Evolutionary conservation across 2,888 invertebrate species (phyloP), one percentile per base, ranked within the genome.

Genomic region (Timandra comae): DNA sequence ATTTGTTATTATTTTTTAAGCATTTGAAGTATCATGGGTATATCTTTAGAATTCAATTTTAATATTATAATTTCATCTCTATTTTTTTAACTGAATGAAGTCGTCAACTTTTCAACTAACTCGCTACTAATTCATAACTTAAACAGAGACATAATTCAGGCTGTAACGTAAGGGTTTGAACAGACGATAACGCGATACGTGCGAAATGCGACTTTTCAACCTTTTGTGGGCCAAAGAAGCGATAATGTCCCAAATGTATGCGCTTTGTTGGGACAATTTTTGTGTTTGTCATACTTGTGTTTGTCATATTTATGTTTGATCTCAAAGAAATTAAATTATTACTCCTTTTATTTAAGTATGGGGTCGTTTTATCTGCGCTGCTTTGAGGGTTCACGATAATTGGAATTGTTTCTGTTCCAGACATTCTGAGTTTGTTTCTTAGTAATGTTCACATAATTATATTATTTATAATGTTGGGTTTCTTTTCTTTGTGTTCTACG

Each of bases 201-300:
- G 80, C 74, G 63, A 72, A 76, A 69, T 67, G 77, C 73, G 76
- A 82, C 82, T 82, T 82, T 80, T 78, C 80, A 81, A 75, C 81
- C 82, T 82, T 82, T 82, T 81, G 82, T 81, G 65, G 72, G 63
- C 63, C 64, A 62, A 55, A 65, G 68, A 66, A 63, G 58, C 69
- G 81, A 81, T 82, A 81, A 82, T 80, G 70, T 69, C 60, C 56
- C 60, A 69, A 72, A 80, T 75, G 73, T 78, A 79, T 78, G 76
- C 74, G 69, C 66, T 63, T 63, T 75, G 72, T 76, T 67, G 69
- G 62, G 49, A 49, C 63, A 67, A 70, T 74, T 73, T 67, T 6
- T 74, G 75, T 58, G 65, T 75, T 72, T 78, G 78, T 75, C 77
- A 74, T 63, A 63, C 63, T 67, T 76, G 75, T 59, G 65, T 76